phyloP scores from a whole-genome alignment of 2,113 vertebrate genomes.

The Copsychus sechellarum region DNA sequence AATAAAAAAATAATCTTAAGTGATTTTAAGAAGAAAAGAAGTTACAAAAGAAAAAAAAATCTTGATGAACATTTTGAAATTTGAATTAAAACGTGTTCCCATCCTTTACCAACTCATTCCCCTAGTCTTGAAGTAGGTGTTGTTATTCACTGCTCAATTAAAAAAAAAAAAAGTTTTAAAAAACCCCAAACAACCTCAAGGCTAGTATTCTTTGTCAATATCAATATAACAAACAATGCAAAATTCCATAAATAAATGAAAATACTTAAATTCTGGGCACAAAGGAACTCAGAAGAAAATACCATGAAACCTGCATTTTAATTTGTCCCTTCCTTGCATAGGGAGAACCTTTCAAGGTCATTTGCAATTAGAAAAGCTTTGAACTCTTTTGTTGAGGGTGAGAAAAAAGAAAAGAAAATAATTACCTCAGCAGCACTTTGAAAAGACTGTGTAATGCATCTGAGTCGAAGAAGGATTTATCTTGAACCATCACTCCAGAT shows the following conservation, averaged over 20 bases:
- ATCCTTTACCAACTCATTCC: background rate
- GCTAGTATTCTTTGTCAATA: background rate
- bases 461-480: background rate
- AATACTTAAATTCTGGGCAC: background rate
- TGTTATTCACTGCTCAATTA: background rate
- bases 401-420: background rate
- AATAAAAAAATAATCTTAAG: background rate
- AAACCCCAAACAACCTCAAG: background rate
- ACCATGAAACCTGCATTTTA: background rate
- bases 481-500: background rate
- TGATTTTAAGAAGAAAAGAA: background rate
- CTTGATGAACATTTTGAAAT: background rate
- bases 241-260: background rate
- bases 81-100: background rate
- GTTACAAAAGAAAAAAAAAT: background rate
- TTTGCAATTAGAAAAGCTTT: constrained; percentile 21
- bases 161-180: background rate
- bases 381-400: background rate
- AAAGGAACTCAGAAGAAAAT: background rate
- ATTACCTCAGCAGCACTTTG: background rate
- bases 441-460: background rate
- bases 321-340: background rate
- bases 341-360: background rate
- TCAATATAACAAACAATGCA: background rate
- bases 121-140: background rate